Evolutionary conservation across 2,113 vertebrate genomes (phyloP), one percentile per base, ranked within the genome.

Genomic region (Labeo rohita): DNA sequence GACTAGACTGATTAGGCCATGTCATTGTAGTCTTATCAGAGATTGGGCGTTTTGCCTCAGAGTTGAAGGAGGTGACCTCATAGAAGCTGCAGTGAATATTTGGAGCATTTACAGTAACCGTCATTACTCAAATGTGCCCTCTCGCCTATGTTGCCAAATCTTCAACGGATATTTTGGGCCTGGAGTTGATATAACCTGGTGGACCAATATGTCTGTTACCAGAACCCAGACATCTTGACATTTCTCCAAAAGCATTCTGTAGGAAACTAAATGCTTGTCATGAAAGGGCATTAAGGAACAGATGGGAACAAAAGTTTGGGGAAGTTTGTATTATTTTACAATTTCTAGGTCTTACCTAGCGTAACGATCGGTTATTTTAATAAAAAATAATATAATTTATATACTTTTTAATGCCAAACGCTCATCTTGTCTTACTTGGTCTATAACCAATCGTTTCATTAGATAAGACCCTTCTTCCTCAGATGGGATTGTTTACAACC

Each of bases 111-210:
- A 47, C 43, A 73, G 43, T 63, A 74, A 18, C 21, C 61, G 45
- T 63, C 47, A 86, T 76, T 59, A 83, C 34, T 49, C 36, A 81
- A 85, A 85, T 81, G 39, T n/a, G 54, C 23, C 70, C 18, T 10
- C 79, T n/a, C 59, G 65, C 6, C 16, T n/a, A 18, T 52, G 65
- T 56, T 73, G 79, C 28, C n/a, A 50, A 54, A 49, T 28, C 45
- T 23, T 54, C 56, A 15, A 28, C 8, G 13, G 28, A 54, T 77
- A 34, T 52, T 52, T 76, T 52, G n/a, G 47, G 47, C 47, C 47
- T 54, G 4, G 23, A 76, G 15, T 6, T 3, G n/a, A 16, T 15
- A 23, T 15, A 13, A 75, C 47, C 73, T 50, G 45, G n/a, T 52
- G 47, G 73, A 28, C 73, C 65, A 68, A 8, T 16, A 36, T 23